Conservation (phyloP, 2,797 vertebrate species). For the Zalophus californianus region DNA sequence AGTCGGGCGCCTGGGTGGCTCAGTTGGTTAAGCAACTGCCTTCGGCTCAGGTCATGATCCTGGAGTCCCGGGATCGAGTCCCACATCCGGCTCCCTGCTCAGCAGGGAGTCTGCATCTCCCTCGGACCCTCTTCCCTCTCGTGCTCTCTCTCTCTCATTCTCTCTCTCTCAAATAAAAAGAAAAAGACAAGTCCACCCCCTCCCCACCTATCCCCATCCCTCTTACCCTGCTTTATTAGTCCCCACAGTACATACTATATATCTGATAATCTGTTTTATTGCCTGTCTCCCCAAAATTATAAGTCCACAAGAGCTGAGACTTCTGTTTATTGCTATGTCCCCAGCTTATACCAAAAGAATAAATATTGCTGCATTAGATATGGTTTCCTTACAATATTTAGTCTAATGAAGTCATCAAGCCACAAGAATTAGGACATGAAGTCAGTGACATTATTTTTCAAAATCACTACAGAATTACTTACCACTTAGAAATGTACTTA, state of each 20-base stretch:
- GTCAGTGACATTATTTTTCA: background rate
- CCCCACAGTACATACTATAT: background rate
- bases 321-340: background rate
- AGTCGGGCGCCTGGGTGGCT: background rate
- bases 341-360: background rate
- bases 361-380: background rate
- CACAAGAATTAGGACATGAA: constrained; percentile 9
- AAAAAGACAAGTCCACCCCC: background rate
- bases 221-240: background rate
- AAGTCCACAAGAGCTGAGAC: background rate
- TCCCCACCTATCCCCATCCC: background rate
- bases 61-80: no score
- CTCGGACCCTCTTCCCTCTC: no score
- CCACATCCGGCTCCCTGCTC: no score
- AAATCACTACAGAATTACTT: constrained; percentile 38
- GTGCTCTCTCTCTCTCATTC: no score
- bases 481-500: constrained; percentile 13
- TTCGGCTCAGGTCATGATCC: no score
- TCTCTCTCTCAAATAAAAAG: background rate
- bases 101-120: no score
- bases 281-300: background rate
- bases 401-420: background rate
- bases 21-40: no score
- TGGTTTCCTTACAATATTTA: background rate
- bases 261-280: background rate